These are phyloP conservation scores for Scopus umbretta DNA, from an alignment of 2,113 vertebrate genomes.

Conservation along the genomic window DNA sequence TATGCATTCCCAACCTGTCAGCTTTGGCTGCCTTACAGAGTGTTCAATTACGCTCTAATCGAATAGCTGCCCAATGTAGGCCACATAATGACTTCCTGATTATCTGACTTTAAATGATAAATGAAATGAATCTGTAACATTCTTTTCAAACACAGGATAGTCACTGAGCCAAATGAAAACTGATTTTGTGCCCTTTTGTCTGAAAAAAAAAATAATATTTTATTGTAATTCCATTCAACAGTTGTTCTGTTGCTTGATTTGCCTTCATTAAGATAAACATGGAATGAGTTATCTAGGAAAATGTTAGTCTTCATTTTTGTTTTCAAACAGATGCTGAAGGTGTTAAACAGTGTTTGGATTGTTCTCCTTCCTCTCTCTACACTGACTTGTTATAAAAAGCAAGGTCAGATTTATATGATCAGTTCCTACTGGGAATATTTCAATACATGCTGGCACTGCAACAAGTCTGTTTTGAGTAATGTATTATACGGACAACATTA, in stretches of 20 bases:
- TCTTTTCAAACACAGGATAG: slow-evolving; percentile 74
- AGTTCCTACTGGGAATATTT: slow-evolving; percentile 43
- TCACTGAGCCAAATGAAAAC: slow-evolving; percentile 71
- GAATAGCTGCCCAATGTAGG: slow-evolving; percentile 93
- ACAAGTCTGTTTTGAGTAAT: slow-evolving; percentile 43
- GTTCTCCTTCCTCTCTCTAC: slow-evolving; percentile 52
- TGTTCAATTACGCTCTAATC: slow-evolving; percentile 95
- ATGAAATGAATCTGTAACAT: slow-evolving; percentile 97
- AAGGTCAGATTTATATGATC: slow-evolving; percentile 55
- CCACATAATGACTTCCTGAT: slow-evolving; percentile 99
- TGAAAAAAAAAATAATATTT: slow-evolving; percentile 65
- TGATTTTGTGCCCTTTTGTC: slow-evolving; percentile 68
- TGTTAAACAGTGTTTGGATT: slow-evolving; percentile 65
- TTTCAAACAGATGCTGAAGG: slow-evolving; percentile 64
- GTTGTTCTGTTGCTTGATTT: slow-evolving; percentile 64
- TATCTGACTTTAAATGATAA: slow-evolving; percentile 99
- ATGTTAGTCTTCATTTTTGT: slow-evolving; percentile 69
- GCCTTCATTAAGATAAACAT: slow-evolving; percentile 66
- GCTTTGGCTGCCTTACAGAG: slow-evolving; percentile 78
- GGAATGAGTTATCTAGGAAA: slow-evolving; percentile 59
- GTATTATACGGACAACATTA: slow-evolving; percentile 58
- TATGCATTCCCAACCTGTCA: slow-evolving; percentile 76
- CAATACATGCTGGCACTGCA: slow-evolving; percentile 39
- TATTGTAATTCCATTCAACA: slow-evolving; percentile 65
- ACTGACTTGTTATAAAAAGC: slow-evolving; percentile 46